Evolutionary conservation across 2,888 invertebrate genomes (phyloP).

Genomic region (Hirtodrosophila confusa): DNA sequence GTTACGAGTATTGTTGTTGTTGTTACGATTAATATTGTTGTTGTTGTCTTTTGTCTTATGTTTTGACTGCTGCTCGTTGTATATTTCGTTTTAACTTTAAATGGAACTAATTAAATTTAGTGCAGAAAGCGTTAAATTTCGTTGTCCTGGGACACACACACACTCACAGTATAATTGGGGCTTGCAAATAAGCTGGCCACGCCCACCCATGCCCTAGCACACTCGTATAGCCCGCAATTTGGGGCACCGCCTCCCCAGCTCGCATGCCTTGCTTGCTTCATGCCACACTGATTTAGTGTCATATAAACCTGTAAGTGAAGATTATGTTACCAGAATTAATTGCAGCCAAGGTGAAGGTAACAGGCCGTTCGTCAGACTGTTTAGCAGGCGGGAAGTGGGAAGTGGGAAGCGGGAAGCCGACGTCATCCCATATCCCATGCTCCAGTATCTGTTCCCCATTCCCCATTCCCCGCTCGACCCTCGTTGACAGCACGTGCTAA

Average conservation of each 20-base stretch:
- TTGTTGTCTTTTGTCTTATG: slow-evolving; percentile 21
- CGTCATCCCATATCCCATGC: background rate
- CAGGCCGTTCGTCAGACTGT: slow-evolving; percentile 29
- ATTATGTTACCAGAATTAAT: slow-evolving; percentile 81
- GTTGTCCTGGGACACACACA: slow-evolving; percentile 24
- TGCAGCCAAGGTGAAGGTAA: slow-evolving; percentile 77
- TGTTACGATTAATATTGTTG: background rate
- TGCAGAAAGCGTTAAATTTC: slow-evolving; percentile 66
- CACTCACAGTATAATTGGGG: slow-evolving; percentile 48
- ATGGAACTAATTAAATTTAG: slow-evolving; percentile 76
- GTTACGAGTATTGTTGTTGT: slow-evolving; percentile 30
- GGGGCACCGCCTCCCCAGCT: slow-evolving; percentile 11
- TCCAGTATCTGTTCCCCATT: too few relatives aligned
- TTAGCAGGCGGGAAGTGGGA: slow-evolving; percentile 3
- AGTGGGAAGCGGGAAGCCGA: too few relatives aligned
- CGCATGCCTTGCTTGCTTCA: slow-evolving; percentile 8
- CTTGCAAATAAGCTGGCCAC: slow-evolving; percentile 46
- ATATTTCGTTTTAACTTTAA: slow-evolving; percentile 50
- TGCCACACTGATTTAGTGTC: slow-evolving; percentile 76
- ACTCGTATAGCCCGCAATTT: slow-evolving; percentile 18
- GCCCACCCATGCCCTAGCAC: slow-evolving; percentile 37
- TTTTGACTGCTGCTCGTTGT: slow-evolving; percentile 26
- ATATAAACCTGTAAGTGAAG: slow-evolving; percentile 79
- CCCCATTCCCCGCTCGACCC: slow-evolving; percentile 1
- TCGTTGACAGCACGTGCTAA: slow-evolving; percentile 73